phyloP scores from a whole-genome alignment of 2,113 vertebrate species.

The Cynocephalus volans region DNA sequence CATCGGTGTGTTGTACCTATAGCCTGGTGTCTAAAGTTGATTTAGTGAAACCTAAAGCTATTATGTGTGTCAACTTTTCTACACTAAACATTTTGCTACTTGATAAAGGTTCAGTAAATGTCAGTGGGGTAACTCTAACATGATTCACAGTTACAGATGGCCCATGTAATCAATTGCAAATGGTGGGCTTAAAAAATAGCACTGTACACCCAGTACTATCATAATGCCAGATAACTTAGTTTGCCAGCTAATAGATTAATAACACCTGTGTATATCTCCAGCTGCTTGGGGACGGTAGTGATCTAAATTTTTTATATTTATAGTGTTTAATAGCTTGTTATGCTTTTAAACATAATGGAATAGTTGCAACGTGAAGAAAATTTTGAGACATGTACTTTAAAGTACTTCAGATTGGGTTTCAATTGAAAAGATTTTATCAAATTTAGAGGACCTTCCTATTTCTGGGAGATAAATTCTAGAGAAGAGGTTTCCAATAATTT shows the following conservation, averaged over 20 bases:
- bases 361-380: neutral
- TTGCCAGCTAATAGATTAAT: constrained; percentile 8
- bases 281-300: neutral
- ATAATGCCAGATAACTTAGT: constrained; percentile 40
- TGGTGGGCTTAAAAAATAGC: constrained; percentile 60
- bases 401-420: neutral
- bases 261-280: constrained; percentile 39
- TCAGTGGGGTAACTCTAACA: constrained; percentile 58
- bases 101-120: constrained; percentile 72
- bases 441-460: neutral
- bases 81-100: constrained; percentile 56
- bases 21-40: constrained; percentile 47
- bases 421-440: constrained; percentile 35
- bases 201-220: constrained; percentile 26
- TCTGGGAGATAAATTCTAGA: neutral
- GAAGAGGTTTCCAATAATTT: neutral
- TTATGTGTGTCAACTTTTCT: constrained; percentile 54
- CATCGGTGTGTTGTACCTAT: neutral
- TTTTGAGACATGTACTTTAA: neutral
- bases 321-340: neutral
- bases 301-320: neutral
- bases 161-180: constrained; percentile 67
- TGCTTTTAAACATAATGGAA: neutral
- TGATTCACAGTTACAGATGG: constrained; percentile 72
- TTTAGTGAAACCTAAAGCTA: constrained; percentile 62